Percentiles rank a stretch among this genome's conserved stretches.
phyloP scores from a whole-genome alignment of 37 sponge, comb jelly and placozoan species.

The Mnemiopsis leidyi region DNA sequence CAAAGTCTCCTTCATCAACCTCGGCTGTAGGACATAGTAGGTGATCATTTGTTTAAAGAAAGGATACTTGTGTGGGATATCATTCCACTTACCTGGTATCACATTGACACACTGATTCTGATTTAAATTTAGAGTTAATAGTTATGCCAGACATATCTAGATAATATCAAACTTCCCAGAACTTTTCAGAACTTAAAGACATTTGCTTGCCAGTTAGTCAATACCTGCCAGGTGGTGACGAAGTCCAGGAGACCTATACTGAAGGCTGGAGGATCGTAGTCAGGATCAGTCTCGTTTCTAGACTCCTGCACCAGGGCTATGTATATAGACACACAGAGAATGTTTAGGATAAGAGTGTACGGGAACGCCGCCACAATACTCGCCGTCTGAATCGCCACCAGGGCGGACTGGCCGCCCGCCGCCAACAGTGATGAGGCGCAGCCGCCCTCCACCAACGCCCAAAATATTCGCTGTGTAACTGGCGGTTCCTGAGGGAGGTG shows the following conservation, averaged over 20 bases:
- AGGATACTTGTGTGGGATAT: too few relatives aligned
- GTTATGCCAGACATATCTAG: too few relatives aligned
- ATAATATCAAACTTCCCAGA: too few relatives aligned
- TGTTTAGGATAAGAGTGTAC: background rate
- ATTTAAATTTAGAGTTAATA: too few relatives aligned
- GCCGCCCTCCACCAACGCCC: constrained; percentile 36
- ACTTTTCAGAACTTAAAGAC: too few relatives aligned
- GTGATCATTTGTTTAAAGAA: too few relatives aligned
- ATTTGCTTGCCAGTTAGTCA: too few relatives aligned
- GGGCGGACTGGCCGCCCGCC: background rate
- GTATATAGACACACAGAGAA: constrained; percentile 14
- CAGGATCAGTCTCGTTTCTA: background rate
- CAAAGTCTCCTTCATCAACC: constrained; percentile 10
- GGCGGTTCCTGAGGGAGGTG: background rate
- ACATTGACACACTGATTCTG: too few relatives aligned
- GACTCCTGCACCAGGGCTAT: background rate
- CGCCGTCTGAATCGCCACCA: constrained; percentile 24
- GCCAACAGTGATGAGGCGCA: background rate
- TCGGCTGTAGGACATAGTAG: background rate
- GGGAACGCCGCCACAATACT: constrained; percentile 42
- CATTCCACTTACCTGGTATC: too few relatives aligned
- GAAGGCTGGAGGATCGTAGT: background rate
- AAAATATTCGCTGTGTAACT: constrained; percentile 8
- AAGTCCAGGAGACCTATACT: background rate
- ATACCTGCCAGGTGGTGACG: constrained; percentile 1